These are phyloP conservation scores for Zelleria hepariella DNA, from an alignment of 2,888 invertebrate genomes.

Conservation along the genomic window DNA sequence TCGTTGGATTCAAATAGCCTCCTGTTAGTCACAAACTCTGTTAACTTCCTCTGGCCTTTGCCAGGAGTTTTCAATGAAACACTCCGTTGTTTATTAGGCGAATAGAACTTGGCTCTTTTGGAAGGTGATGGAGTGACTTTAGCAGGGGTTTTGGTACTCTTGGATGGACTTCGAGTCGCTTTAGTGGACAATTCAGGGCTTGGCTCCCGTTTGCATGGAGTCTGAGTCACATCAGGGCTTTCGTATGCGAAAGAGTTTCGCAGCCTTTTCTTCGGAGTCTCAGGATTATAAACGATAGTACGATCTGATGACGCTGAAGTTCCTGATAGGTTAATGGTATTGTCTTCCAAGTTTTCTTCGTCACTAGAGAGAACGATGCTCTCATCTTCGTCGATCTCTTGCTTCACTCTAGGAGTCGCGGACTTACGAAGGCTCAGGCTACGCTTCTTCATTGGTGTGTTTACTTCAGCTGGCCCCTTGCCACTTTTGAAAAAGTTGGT, in stretches of 20 bases:
- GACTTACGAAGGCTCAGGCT: neutral
- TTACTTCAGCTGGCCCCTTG: neutral
- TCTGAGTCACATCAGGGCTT: neutral
- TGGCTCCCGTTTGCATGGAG: neutral
- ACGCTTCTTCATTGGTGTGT: neutral
- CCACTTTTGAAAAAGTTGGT: neutral
- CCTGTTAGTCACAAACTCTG: slow-evolving; percentile 15
- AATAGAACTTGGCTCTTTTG: slow-evolving; percentile 8
- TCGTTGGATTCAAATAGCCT: slow-evolving; percentile 9
- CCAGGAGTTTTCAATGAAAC: slow-evolving; percentile 25
- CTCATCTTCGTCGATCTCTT: neutral
- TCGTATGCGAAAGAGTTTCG: neutral
- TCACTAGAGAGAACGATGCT: slow-evolving; percentile 2
- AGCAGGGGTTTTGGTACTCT: neutral
- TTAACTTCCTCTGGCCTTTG: slow-evolving; percentile 33
- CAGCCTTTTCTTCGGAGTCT: neutral
- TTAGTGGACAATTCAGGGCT: neutral
- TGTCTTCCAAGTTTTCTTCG: neutral
- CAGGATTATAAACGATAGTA: slow-evolving; percentile 3
- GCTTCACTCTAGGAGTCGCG: neutral
- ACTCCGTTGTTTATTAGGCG: slow-evolving; percentile 17
- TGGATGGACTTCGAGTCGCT: neutral
- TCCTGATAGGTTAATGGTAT: neutral
- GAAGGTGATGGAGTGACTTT: neutral
- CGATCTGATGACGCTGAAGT: neutral